Conservation (phyloP, 1,140 invertebrate genomes). For the Sinonovacula constricta region DNA sequence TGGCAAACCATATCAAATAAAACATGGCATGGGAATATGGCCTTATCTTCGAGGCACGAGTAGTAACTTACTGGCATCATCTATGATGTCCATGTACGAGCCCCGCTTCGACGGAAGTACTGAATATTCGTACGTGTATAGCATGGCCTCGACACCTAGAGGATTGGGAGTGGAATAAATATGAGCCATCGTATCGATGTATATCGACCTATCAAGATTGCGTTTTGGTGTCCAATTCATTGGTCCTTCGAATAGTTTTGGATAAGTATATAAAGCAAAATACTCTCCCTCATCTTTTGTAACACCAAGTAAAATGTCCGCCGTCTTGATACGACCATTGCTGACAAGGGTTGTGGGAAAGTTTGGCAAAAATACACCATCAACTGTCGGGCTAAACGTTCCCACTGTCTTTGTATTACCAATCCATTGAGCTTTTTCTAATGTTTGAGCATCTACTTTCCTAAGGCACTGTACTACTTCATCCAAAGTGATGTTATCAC, state of each 20-base stretch:
- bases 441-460: constrained; percentile 83
- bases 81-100: constrained; percentile 58
- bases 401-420: neutral
- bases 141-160: constrained; percentile 24
- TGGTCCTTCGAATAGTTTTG: neutral
- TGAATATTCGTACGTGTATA: constrained; percentile 50
- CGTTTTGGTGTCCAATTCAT: neutral
- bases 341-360: constrained; percentile 86
- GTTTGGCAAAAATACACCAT: constrained; percentile 93
- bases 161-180: constrained; percentile 5
- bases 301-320: constrained; percentile 92
- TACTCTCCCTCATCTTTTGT: constrained; percentile 88
- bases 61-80: constrained; percentile 58
- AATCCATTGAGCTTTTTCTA: constrained; percentile 91
- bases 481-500: constrained; percentile 59
- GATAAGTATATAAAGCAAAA: constrained; percentile 62
- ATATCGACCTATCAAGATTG: neutral
- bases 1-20: too few relatives aligned
- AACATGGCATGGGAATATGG: too few relatives aligned
- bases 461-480: constrained; percentile 89
- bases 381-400: constrained; percentile 92
- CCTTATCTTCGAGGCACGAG: too few relatives aligned
- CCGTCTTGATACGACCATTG: constrained; percentile 93
- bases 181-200: neutral
- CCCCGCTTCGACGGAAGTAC: constrained; percentile 15